Evolutionary conservation across 1,140 invertebrate genomes (phyloP).

Genomic region (Drosophila sp.): DNA sequence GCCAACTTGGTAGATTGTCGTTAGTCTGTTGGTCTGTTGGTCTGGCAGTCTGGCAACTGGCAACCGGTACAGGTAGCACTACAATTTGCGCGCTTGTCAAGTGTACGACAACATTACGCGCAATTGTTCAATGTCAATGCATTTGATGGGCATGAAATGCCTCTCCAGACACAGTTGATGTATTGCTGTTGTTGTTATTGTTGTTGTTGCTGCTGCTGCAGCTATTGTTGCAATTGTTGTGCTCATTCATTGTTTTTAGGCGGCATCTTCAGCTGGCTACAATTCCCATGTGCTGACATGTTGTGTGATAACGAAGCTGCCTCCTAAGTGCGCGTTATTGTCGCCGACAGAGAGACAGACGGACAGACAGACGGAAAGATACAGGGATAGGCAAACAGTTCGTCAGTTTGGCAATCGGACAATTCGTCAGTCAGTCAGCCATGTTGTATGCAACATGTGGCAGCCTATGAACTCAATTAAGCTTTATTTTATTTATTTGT

Average conservation of each 20-base stretch:
- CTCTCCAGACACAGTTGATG: conserved; percentile 54
- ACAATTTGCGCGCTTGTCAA: conserved; percentile 83
- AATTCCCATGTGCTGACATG: conserved; percentile 82
- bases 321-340: conserved; percentile 58
- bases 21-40: neutral
- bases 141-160: conserved; percentile 83
- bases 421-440: neutral
- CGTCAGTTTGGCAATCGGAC: conserved; percentile 8
- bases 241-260: conserved; percentile 72
- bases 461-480: conserved; percentile 80
- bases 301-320: conserved; percentile 77
- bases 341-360: conserved; percentile 27
- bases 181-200: conserved; percentile 49
- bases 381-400: neutral
- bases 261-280: conserved; percentile 51
- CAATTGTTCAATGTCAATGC: conserved; percentile 83
- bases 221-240: conserved; percentile 38
- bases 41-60: neutral
- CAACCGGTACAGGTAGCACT: conserved; percentile 71
- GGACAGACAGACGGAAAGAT: neutral
- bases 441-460: conserved; percentile 37
- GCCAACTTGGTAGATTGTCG: neutral
- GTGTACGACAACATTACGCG: conserved; percentile 83
- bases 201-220: conserved; percentile 48
- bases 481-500: conserved; percentile 9